A percentile compares a stretch with the other conserved stretches of the same genome.
These are phyloP conservation scores for Catharus fuscescens DNA, from an alignment of 2,113 vertebrate species.

Conservation along the genomic window DNA sequence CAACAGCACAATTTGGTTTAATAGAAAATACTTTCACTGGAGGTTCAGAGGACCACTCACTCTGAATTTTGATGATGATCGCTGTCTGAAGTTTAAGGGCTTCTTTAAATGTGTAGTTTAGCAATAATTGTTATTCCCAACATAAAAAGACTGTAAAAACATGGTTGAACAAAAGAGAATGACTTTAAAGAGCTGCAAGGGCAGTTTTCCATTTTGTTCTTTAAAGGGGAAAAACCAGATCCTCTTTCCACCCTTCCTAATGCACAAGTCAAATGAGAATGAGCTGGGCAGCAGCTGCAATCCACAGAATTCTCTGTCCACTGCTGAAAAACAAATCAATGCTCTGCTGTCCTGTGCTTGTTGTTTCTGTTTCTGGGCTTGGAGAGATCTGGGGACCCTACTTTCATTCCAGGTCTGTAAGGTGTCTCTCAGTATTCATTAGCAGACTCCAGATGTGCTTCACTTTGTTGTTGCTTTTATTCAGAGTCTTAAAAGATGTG, in stretches of 20 bases:
- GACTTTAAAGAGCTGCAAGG: neutral
- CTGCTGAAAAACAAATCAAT: neutral
- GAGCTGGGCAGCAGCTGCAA: neutral
- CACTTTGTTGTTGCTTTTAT: neutral
- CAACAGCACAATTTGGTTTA: neutral
- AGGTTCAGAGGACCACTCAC: neutral
- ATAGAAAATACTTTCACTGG: neutral
- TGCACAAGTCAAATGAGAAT: neutral
- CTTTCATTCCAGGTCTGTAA: neutral
- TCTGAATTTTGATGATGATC: neutral
- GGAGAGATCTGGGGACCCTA: neutral
- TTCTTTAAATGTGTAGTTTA: neutral
- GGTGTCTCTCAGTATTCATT: neutral
- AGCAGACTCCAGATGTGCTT: neutral
- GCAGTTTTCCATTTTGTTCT: neutral
- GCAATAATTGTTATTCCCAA: neutral
- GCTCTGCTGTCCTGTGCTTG: neutral
- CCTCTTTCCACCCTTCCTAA: neutral
- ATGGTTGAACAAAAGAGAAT: neutral
- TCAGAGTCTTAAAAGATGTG: neutral
- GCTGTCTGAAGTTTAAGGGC: neutral
- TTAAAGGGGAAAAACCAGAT: neutral
- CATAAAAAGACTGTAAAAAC: neutral
- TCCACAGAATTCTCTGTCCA: no score
- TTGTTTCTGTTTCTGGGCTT: neutral